Percentiles rank a stretch among this genome's conserved stretches.
phyloP scores from a whole-genome alignment of 2,113 vertebrate species.

The Callipepla squamata region DNA sequence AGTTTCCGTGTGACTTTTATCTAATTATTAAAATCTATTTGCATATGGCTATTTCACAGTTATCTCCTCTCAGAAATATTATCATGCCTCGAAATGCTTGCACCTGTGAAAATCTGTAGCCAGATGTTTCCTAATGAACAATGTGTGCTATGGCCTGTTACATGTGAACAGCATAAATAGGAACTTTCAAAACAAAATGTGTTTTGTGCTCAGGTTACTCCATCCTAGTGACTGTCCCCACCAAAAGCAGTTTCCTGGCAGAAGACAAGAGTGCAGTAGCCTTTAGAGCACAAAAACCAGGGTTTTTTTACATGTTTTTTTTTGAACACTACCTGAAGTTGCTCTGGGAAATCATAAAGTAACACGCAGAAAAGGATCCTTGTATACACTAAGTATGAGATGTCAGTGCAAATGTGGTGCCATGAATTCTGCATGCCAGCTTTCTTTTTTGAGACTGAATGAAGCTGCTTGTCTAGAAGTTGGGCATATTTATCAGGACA shows the following conservation, averaged over 20 bases:
- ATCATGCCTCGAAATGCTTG: slow-evolving; percentile 48
- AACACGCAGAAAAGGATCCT: neutral
- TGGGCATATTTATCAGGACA: neutral
- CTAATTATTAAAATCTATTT: neutral
- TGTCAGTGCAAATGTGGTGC: neutral
- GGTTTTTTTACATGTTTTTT: neutral
- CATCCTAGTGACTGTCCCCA: neutral
- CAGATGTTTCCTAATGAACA: slow-evolving; percentile 73
- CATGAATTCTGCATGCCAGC: neutral
- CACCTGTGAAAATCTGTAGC: slow-evolving; percentile 28
- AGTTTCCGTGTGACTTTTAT: neutral
- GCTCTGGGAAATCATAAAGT: neutral
- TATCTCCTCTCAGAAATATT: slow-evolving; percentile 36
- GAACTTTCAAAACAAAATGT: slow-evolving; percentile 55
- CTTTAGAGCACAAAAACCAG: neutral
- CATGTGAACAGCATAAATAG: slow-evolving; percentile 25
- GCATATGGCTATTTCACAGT: neutral
- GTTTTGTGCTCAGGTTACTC: slow-evolving; percentile 22
- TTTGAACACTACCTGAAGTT: neutral
- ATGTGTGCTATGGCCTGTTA: neutral
- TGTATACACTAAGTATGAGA: neutral
- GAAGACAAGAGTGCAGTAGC: neutral
- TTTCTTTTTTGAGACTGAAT: neutral
- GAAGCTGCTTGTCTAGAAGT: neutral
- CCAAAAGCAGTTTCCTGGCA: slow-evolving; percentile 55